Evolutionary conservation across 1,140 invertebrate genomes (phyloP), one percentile per base, ranked within the genome.

Genomic region (Brachionus manjavacas): DNA sequence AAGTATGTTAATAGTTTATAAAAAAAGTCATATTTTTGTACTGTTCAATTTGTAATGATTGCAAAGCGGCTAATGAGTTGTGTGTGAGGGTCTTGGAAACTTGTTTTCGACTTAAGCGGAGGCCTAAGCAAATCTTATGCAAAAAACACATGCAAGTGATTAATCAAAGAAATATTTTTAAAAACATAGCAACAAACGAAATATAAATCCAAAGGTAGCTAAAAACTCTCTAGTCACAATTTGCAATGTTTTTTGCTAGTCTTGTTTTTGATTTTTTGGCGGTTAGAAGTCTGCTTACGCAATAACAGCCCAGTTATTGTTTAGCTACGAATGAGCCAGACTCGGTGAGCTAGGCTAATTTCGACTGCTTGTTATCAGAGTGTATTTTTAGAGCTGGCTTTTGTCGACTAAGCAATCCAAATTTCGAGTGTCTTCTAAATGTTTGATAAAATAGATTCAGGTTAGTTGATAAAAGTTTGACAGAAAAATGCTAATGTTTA

Each of bases 201-300:
- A 60, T 60, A 60, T 60, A 60, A 60, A 60, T 60, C 52, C 52
- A 60, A 60, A 60, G 52, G 52, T 60, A 60, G 52, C 52, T 60
- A 7, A 14, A 6, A 52, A 20, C 16, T 23, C 16, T 60, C 52
- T 20, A 60, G 46, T 52, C 46, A 52, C n/a, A 1, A 52, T 49
- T 49, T 12, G 46, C 46, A 49, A 6, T 52, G 46, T 6, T 52
- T 52, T 52, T 60, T 60, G 52, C 52, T 20, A 60, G n/a, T 20
- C 4, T 20, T 23, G n/a, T 2, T 60, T n/a, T n/a, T n/a, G n/a
- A n/a, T n/a, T 16, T 55, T 20, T 60, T 60, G 6, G 52, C 52
- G 4, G n/a, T 60, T 20, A 20, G 46, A 0, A 12, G 43, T 49
- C 43, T 52, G 31, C 31, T 35, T 1, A 16, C 12, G 46, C 46